Base-by-base conservation (phyloP, 2,113 vertebrate species). In the Bucco capensis region DNA sequence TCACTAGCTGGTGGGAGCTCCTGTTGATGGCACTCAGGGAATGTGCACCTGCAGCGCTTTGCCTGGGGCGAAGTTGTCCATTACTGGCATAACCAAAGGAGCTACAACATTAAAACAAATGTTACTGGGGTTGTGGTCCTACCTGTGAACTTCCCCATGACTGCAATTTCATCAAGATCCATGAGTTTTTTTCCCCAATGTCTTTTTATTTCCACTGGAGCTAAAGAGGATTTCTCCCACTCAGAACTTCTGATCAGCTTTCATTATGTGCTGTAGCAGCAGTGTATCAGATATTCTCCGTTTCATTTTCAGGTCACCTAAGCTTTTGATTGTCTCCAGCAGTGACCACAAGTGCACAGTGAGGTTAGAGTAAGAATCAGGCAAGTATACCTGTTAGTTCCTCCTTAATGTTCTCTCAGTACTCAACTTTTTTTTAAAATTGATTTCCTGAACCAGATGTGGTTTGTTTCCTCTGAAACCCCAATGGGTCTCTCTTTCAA, bases 1-100 rank as follows among this genome's bases (percentile, higher is more conserved):
- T 38, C 6, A 0, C 40, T 14, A 22, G 21, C 37, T 77, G 28
- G 7, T 70, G 37, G 27, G 42, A 81, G 51, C 33, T 58, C 1
- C 0, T 54, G 27, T 7, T 12, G 5, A 38, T 5, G 4, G 42
- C 11, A 6, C 28, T 18, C 0, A 1, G 8, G 47, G 38, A 82
- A 56, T 1, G 3, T 27, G 11, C 23, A 35, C 22, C 24, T 72
- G 50, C 2, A 2, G 33, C 49, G 21, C n/a, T 81, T 60, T 31
- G 37, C 56, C 38, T 37, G 31, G 14, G 13, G 12, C 35, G 57
- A 37, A 64, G 24, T 28, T 65, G 23, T n/a, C n/a, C 4, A 4
- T 60, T 12, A 7, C 22, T 11, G 11, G 22, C 33, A 18, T 31
- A 71, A 71, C 13, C 14, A 46, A 57, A 49, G 33, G 38, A 81